Base-by-base conservation (phyloP, 2,113 vertebrate species). In the Microtus richardsoni region DNA sequence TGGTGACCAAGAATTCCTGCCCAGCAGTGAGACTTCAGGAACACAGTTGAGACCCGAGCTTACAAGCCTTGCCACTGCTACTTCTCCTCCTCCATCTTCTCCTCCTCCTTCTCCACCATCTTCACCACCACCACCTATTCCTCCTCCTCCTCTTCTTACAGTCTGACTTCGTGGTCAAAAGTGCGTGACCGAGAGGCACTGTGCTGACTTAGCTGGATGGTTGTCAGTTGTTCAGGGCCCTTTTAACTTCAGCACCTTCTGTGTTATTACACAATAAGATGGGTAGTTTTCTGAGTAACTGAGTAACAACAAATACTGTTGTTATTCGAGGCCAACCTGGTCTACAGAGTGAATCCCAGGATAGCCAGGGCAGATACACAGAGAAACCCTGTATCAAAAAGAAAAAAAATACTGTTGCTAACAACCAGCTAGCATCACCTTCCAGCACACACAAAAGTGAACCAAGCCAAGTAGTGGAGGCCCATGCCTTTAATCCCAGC, bases 231-330 rank as follows among this genome's bases (percentile, higher is more conserved):
- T 83, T 41, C 21, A 11, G n/a, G 2, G 26, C 26, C 10, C 11
- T 90, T 89, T 95, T 93, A 80, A 58, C 47, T 88, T 66, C 62
- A 80, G 44, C 12, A 17, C 13, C 49, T 52, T 89, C 78, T n/a
- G 8, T 26, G 49, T 39, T 62, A 2, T 78, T 74, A 52, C 22
- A 16, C 26, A 70, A 41, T 12, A 62, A 75, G 39, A 26, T 52
- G 75, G 30, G 36, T 66, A 11, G 47, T 33, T 28, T 10, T 83
- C 30, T 77, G 54, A 49, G 83, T 93, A 85, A 85, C 1, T 70
- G 52, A 52, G 52, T 54, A 54, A 54, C 52, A 54, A 54, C 52
- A 54, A 82, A 70, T 16, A 70, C 68, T 70, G 66, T 13, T 36
- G 68, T 17, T 36, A 36, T 70, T 70, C 0, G 5, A 70, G 5